These are phyloP conservation scores for Coccyzus lansbergi DNA, from an alignment of 2,797 vertebrate genomes.

Conservation along the genomic window DNA sequence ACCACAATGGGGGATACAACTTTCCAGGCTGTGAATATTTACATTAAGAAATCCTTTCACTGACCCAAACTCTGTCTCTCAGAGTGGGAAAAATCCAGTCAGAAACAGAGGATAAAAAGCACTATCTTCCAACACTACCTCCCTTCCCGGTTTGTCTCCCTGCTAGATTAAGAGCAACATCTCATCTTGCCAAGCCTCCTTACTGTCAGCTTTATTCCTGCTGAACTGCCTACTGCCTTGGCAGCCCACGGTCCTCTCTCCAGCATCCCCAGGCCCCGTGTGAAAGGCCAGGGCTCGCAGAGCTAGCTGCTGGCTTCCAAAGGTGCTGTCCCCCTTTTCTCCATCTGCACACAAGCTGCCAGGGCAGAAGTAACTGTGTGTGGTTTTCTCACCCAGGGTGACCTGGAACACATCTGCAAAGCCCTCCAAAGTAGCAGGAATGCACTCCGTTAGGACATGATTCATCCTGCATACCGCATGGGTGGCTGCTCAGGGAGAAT, in stretches of 20 bases:
- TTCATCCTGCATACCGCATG: slow-evolving; percentile 69
- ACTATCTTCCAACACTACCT: neutral
- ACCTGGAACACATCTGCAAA: slow-evolving; percentile 64
- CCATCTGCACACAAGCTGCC: neutral
- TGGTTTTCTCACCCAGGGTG: slow-evolving; percentile 65
- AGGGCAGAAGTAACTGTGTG: slow-evolving; percentile 12
- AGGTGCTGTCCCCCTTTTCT: neutral
- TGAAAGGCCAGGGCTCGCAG: rapidly evolving
- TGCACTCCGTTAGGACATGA: slow-evolving; percentile 59
- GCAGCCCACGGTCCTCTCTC: neutral
- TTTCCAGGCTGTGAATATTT: neutral
- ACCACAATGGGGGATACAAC: neutral
- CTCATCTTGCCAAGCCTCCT: neutral
- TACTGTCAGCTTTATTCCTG: neutral
- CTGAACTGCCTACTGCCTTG: neutral
- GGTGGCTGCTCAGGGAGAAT: slow-evolving; percentile 67
- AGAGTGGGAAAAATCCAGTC: neutral
- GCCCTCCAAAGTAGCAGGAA: slow-evolving; percentile 61
- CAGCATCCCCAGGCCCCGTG: neutral
- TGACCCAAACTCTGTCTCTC: neutral
- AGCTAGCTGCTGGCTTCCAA: neutral
- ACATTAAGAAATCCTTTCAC: neutral
- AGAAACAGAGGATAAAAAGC: neutral
- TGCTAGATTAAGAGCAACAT: neutral
- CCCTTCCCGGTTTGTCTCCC: neutral